A percentile compares a stretch with the other conserved stretches of the same genome.
These are phyloP conservation scores for Pandemis cinnamomeana DNA, from an alignment of 2,888 invertebrate species.

Conservation along the genomic window DNA sequence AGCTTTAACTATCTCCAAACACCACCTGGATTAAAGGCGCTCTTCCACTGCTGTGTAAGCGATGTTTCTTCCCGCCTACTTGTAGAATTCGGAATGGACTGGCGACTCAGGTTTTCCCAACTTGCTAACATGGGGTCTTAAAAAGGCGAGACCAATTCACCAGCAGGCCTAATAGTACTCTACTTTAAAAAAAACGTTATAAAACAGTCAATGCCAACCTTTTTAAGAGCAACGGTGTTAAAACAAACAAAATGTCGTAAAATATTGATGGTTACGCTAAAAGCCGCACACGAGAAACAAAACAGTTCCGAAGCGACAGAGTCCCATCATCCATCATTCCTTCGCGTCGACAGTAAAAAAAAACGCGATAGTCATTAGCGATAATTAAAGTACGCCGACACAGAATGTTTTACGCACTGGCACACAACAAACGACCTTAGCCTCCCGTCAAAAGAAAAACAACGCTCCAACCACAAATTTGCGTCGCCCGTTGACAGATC, in stretches of 20 bases:
- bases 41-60: too few species aligned
- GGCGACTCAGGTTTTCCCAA: too few species aligned
- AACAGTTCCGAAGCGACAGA: slow-evolving; percentile 42
- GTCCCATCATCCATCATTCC: slow-evolving; percentile 56
- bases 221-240: slow-evolving; percentile 9
- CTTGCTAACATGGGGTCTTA: too few species aligned
- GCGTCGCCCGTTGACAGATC: slow-evolving; percentile 60
- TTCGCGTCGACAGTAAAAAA: slow-evolving; percentile 51
- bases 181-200: neutral
- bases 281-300: slow-evolving; percentile 32
- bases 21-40: too few species aligned
- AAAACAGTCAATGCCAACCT: slow-evolving; percentile 13
- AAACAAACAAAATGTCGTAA: slow-evolving; percentile 26
- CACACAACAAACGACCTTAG: slow-evolving; percentile 44
- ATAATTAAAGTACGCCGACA: slow-evolving; percentile 59
- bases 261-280: slow-evolving; percentile 39
- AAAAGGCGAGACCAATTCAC: too few species aligned
- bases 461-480: slow-evolving; percentile 31
- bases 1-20: too few species aligned
- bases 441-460: slow-evolving; percentile 14
- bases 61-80: too few species aligned
- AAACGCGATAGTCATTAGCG: slow-evolving; percentile 63
- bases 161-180: too few species aligned
- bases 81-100: too few species aligned
- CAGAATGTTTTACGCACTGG: slow-evolving; percentile 44